Evolutionary conservation across 1,140 invertebrate species (phyloP), one percentile per base, ranked within the genome.

Genomic region (Ruditapes philippinarum): DNA sequence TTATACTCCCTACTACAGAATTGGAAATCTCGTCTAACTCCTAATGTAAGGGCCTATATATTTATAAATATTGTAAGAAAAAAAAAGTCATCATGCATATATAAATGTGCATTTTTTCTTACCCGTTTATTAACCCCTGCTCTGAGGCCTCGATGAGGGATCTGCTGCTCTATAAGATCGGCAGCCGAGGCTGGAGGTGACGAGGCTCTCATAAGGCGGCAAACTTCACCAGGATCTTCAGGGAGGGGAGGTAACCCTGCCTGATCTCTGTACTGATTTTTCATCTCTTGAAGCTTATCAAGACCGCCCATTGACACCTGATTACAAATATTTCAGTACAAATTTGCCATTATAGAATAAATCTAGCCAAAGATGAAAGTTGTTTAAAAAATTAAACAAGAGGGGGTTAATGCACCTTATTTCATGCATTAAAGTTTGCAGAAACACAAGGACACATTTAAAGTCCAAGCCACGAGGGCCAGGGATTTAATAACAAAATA

Each of bases 171-270:
- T 68, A 99, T 96, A 88, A 99, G 97, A 96, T 99, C 99, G 36
- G 98, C 97, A 51, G 98, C 98, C 96, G 98, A 98, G 0, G 98
- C 97, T 19, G 99, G 99, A 33, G 99, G 99, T 25, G 98, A 99
- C 79, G 98, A 98, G 1, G 99, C 98, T 93, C 99, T 96, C 98
- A 99, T 99, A 62, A 97, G 97, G 94, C 97, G 97, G 0, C 98
- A 98, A 14, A 99, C 97, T 96, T 99, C 98, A 90, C 99, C 97
- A 12, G 98, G 99, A 95, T 99, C 99, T 96, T 99, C 98, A 89
- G 97, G 97, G 78, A 97, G 95, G 33, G 97, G 97, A 54, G 97
- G 96, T 81, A 99, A 96, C 11, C 97, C 97, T 93, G 97, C 97
- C 91, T 97, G 97, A 90, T 97, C 96, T 22, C 98, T 96, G 91